Evolutionary conservation across 2,113 vertebrate species (phyloP).

Genomic region (Clarias batrachus): DNA sequence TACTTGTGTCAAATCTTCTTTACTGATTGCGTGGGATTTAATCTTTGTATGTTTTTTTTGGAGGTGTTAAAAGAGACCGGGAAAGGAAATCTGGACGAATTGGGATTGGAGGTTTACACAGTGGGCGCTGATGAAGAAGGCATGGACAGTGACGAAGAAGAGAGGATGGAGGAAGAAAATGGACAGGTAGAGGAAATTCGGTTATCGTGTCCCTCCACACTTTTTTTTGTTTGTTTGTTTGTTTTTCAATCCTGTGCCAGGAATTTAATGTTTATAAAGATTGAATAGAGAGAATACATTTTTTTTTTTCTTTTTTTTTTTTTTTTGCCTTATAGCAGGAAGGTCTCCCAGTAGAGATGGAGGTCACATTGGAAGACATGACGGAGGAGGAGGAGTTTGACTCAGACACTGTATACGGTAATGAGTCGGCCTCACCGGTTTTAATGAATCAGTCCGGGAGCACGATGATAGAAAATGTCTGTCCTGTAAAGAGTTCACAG

Average conservation of each 20-base stretch:
- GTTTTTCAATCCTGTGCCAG: not conserved
- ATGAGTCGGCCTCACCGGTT: too few relatives aligned
- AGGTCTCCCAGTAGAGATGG: constrained; percentile 57
- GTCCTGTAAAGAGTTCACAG: too few relatives aligned
- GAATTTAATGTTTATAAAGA: not conserved
- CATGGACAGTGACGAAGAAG: constrained; percentile 65
- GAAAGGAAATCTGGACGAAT: constrained; percentile 78
- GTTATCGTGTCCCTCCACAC: not conserved
- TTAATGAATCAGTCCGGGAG: too few relatives aligned
- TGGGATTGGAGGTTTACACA: constrained; percentile 82
- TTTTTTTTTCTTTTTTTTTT: not conserved
- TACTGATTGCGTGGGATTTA: not conserved
- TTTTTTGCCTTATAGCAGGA: constrained; percentile 53
- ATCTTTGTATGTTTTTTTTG: not conserved
- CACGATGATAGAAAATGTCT: too few relatives aligned
- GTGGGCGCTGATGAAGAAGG: constrained; percentile 78
- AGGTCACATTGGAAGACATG: constrained; percentile 68
- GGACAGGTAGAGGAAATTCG: constrained; percentile 53
- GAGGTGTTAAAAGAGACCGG: constrained; percentile 68
- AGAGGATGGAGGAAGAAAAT: constrained; percentile 53
- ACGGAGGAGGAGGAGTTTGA: constrained; percentile 68
- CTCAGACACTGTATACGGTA: constrained; percentile 84
- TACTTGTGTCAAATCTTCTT: not conserved
- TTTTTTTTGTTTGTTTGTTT: not conserved
- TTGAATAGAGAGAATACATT: not conserved